phyloP scores from a whole-genome alignment of 2,113 vertebrate genomes.

The Seriola dumerili region DNA sequence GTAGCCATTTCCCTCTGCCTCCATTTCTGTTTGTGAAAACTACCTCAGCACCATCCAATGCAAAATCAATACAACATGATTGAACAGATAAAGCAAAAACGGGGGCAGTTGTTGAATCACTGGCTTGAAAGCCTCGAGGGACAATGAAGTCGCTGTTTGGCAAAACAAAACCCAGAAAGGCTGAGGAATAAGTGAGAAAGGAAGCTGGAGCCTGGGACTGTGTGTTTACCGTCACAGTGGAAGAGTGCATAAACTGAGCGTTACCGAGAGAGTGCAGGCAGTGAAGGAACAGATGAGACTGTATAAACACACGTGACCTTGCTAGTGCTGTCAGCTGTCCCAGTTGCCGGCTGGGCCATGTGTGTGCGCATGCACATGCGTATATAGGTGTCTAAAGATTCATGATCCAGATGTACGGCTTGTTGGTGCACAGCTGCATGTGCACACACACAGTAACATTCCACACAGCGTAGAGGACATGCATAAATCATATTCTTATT shows the following conservation, averaged over 20 bases:
- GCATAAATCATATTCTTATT: constrained; percentile 49
- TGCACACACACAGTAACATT: constrained; percentile 14
- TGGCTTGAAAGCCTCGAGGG: constrained; percentile 42
- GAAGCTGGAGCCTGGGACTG: not conserved
- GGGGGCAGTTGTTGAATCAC: constrained; percentile 36
- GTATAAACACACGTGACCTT: constrained; percentile 65
- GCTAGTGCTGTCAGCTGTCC: constrained; percentile 59
- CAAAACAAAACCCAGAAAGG: constrained; percentile 48
- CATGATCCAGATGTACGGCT: constrained; percentile 45
- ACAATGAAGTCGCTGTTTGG: constrained; percentile 39
- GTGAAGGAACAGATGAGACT: constrained; percentile 52
- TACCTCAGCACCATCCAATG: constrained; percentile 54
- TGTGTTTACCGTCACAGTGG: constrained; percentile 14
- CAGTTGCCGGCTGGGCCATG: constrained; percentile 44
- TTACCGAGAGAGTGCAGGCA: constrained; percentile 20
- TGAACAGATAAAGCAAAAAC: constrained; percentile 62
- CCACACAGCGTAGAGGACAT: constrained; percentile 26
- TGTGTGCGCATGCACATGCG: constrained; percentile 2
- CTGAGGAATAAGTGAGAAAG: constrained; percentile 11
- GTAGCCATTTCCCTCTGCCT: constrained; percentile 18
- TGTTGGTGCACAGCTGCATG: constrained; percentile 23
- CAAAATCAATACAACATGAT: constrained; percentile 70
- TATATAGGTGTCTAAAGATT: constrained; percentile 33
- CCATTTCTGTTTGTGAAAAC: constrained; percentile 40
- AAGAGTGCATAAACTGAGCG: constrained; percentile 32